These are phyloP conservation scores for Rhinopomastus cyanomelas DNA, from an alignment of 2,113 vertebrate species.

Conservation along the genomic window DNA sequence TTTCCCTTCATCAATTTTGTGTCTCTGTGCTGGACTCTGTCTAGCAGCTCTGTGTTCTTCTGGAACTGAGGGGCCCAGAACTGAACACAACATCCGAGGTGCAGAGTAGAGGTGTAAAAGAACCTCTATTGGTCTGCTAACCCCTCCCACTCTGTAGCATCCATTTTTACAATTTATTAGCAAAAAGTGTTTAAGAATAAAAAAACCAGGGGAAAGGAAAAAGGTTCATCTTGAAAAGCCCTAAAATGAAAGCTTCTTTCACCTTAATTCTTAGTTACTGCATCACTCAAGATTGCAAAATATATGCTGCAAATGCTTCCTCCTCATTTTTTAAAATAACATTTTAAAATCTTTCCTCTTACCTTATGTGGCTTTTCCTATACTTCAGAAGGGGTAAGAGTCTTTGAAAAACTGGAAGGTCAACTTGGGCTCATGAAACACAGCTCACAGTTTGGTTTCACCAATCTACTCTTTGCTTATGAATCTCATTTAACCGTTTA, in stretches of 20 bases:
- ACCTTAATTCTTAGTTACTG: neutral
- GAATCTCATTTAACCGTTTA: neutral
- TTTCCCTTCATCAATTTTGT: too few species aligned
- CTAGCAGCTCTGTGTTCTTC: too few species aligned
- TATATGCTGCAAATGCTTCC: neutral
- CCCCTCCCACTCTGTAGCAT: too few species aligned
- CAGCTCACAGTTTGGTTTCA: neutral
- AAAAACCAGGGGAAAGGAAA: neutral
- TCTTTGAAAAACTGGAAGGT: neutral
- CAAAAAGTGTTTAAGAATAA: neutral
- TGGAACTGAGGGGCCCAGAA: too few species aligned
- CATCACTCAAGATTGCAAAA: neutral
- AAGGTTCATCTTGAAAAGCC: neutral
- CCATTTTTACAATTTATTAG: neutral
- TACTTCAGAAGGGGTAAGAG: neutral
- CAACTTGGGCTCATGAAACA: neutral
- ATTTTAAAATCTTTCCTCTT: rapidly evolving
- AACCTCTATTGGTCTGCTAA: too few species aligned
- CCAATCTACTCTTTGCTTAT: neutral
- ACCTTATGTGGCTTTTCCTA: rapidly evolving
- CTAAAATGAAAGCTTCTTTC: neutral
- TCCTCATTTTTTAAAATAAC: neutral
- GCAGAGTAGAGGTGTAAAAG: too few species aligned
- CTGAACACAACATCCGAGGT: too few species aligned
- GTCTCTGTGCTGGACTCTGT: too few species aligned